Conservation (phyloP, 2,113 vertebrate genomes). For the Himantopus leucocephalus region DNA sequence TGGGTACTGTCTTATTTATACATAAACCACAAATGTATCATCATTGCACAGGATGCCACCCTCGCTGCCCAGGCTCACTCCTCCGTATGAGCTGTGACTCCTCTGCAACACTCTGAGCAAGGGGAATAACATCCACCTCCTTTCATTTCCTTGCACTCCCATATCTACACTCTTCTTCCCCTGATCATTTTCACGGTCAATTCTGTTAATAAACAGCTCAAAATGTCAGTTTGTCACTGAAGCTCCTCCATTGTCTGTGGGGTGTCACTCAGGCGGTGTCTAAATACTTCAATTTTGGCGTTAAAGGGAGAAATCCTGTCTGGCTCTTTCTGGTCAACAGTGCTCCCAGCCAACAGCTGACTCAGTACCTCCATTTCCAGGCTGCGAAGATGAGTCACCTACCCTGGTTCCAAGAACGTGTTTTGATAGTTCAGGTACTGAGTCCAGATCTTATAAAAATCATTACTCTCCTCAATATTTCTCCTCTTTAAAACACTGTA, state of each 20-base stretch:
- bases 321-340: background rate
- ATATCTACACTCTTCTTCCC: background rate
- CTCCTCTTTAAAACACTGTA: background rate
- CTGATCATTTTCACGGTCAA: background rate
- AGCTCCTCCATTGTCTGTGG: background rate
- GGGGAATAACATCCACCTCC: background rate
- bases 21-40: background rate
- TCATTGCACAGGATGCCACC: background rate
- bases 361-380: background rate
- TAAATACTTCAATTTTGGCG: background rate
- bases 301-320: background rate
- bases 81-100: background rate
- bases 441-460: background rate
- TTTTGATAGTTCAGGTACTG: background rate
- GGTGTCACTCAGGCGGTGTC: background rate
- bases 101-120: background rate
- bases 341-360: background rate
- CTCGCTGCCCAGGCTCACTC: background rate
- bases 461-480: background rate
- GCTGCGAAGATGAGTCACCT: background rate
- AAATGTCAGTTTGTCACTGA: background rate
- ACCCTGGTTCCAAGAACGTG: background rate
- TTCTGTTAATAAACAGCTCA: background rate
- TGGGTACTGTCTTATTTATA: background rate
- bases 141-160: background rate